Conservation (phyloP, 2,888 invertebrate genomes). For the Smittia aterrima region DNA sequence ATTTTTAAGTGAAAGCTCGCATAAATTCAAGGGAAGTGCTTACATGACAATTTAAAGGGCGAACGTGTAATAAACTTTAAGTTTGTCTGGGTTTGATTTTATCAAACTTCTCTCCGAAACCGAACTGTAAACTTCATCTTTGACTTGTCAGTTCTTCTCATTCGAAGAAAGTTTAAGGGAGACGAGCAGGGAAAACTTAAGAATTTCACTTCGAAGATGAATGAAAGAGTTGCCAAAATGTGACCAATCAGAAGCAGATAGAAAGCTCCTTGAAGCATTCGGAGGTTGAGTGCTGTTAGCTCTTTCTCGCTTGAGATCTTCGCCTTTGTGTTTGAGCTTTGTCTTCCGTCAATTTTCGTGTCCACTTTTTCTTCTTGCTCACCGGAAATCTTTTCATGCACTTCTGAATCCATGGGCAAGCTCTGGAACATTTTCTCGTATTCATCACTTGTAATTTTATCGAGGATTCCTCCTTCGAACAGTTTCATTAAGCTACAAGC, state of each 20-base stretch:
- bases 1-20: no score
- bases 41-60: no score
- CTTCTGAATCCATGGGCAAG: constrained; percentile 44
- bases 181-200: no score
- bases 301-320: constrained; percentile 41
- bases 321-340: not conserved
- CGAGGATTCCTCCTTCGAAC: constrained; percentile 73
- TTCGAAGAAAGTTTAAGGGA: no score
- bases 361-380: not conserved
- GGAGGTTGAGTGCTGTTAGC: constrained; percentile 65
- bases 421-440: constrained; percentile 68
- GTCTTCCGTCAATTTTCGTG: not conserved
- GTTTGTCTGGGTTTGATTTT: no score
- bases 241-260: constrained; percentile 67
- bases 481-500: constrained; percentile 61
- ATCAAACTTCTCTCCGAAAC: no score
- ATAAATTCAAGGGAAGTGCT: no score
- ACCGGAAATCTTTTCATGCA: constrained; percentile 42
- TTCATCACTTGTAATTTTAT: constrained; percentile 74
- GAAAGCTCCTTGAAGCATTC: constrained; percentile 72
- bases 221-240: constrained; percentile 53
- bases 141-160: no score
- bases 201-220: constrained; percentile 49
- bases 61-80: no score
- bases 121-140: no score